These are phyloP conservation scores for Aphelinus certus DNA, from an alignment of 1,140 invertebrate genomes.

Conservation along the genomic window DNA sequence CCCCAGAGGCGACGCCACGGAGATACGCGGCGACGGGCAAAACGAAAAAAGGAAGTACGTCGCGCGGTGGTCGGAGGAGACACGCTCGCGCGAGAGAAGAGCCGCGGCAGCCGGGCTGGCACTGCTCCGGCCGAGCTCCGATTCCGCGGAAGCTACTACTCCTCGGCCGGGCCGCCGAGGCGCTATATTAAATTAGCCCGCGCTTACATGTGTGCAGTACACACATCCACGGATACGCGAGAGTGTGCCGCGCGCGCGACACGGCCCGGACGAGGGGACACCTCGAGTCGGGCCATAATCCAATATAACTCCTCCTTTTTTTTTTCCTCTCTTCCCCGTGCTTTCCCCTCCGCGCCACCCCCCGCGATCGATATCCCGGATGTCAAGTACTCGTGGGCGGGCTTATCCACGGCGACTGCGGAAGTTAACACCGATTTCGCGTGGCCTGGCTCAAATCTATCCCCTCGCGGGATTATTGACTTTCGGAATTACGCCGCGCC, in stretches of 20 bases:
- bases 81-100: not conserved
- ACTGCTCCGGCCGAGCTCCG: conserved; percentile 54
- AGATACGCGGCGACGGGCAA: no score
- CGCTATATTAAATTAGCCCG: conserved; percentile 58
- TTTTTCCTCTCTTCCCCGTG: not conserved
- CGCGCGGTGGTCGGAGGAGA: not conserved
- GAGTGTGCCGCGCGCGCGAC: conserved; percentile 8
- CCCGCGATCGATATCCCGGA: no score
- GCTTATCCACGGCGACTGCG: no score
- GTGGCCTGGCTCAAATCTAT: no score
- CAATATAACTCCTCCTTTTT: no score
- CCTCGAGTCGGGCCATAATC: no score
- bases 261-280: no score
- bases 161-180: conserved; percentile 1
- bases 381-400: no score
- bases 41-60: not conserved
- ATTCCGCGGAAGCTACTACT: conserved; percentile 50
- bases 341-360: not conserved
- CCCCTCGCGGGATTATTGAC: no score
- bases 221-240: conserved; percentile 8
- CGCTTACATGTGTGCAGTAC: conserved; percentile 14
- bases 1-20: no score
- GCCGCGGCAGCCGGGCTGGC: conserved; percentile 49
- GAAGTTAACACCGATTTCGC: no score
- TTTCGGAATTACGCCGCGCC: no score